Conservation (phyloP, 2,113 vertebrate genomes). For the Chionomys nivalis region DNA sequence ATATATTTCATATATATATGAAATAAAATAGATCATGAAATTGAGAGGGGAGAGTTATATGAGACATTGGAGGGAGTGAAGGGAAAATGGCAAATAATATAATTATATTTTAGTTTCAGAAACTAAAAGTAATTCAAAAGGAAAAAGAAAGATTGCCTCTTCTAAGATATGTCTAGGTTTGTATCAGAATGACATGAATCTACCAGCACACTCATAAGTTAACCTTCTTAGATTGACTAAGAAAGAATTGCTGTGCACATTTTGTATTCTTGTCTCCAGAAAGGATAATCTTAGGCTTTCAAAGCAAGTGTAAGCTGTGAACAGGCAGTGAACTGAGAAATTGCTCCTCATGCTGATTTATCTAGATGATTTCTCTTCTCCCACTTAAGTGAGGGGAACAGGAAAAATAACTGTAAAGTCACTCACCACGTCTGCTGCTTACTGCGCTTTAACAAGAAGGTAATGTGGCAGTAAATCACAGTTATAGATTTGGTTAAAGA, state of each 20-base stretch:
- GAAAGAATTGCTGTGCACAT: background rate
- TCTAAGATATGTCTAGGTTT: background rate
- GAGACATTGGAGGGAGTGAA: background rate
- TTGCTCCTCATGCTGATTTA: background rate
- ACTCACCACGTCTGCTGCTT: background rate
- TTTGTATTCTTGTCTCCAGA: background rate
- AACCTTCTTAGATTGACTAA: background rate
- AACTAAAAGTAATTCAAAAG: background rate
- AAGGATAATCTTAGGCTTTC: background rate
- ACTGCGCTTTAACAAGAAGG: background rate
- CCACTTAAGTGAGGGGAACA: background rate
- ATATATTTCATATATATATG: too few relatives aligned
- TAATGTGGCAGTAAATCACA: background rate
- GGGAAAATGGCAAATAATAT: background rate
- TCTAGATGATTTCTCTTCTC: background rate
- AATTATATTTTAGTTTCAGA: background rate
- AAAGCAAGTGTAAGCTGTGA: background rate
- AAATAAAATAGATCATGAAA: background rate
- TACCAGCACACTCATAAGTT: background rate
- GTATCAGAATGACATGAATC: background rate
- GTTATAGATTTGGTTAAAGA: background rate
- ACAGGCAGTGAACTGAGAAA: background rate
- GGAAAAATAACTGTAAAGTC: background rate
- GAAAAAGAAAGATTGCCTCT: background rate
- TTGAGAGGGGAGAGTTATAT: background rate